phyloP scores from a whole-genome alignment of 2,888 invertebrate species.

The Microdon myrmicae region DNA sequence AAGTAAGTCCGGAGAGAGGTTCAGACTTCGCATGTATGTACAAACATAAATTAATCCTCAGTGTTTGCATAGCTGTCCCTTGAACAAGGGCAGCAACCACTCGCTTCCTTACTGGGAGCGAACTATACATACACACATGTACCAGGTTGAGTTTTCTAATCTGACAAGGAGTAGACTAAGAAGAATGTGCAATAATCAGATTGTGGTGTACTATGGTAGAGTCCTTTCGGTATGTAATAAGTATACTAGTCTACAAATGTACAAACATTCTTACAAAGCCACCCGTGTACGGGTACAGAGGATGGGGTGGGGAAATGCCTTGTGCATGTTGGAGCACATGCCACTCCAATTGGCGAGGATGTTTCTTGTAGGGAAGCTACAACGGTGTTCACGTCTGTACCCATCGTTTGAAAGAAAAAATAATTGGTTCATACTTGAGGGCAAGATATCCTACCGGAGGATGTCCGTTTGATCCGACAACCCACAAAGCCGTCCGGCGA shows the following conservation, averaged over 20 bases:
- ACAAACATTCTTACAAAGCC: no score
- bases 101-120: neutral
- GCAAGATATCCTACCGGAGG: no score
- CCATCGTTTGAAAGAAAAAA: conserved; percentile 38
- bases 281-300: no score
- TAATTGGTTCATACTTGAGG: conserved; percentile 43
- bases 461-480: no score
- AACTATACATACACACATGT: conserved; percentile 4
- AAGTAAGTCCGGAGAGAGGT: conserved; percentile 18
- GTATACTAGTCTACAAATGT: conserved; percentile 1
- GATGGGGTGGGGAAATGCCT: conserved; percentile 13
- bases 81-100: conserved; percentile 20
- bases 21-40: conserved; percentile 15
- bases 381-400: conserved; percentile 14
- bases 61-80: conserved; percentile 34
- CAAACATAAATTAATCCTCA: conserved; percentile 39
- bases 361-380: neutral
- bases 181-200: conserved; percentile 45
- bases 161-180: conserved; percentile 38
- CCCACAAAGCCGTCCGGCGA: no score
- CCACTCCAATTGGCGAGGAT: conserved; percentile 22
- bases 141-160: conserved; percentile 40
- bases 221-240: conserved; percentile 25
- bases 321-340: conserved; percentile 21
- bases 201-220: conserved; percentile 29